These are phyloP conservation scores for Sardina pilchardus DNA, from an alignment of 2,113 vertebrate genomes.

Conservation along the genomic window DNA sequence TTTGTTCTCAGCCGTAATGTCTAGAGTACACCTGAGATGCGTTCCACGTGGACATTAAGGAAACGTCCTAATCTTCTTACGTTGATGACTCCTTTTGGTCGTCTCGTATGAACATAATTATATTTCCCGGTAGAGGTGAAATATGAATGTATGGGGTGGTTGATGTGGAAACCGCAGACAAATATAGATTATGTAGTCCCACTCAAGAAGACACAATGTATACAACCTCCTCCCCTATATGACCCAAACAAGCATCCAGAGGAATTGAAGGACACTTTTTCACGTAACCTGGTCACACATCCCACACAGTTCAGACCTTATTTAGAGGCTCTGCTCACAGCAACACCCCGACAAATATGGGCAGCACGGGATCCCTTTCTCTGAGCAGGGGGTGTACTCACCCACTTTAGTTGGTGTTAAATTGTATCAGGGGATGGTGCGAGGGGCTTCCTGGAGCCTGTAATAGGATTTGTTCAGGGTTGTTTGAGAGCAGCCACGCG, in stretches of 20 bases:
- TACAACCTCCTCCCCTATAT: background rate
- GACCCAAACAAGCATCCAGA: background rate
- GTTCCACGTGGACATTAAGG: background rate
- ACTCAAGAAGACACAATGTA: background rate
- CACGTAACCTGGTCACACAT: background rate
- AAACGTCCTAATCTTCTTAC: background rate
- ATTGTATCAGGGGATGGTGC: background rate
- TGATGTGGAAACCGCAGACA: background rate
- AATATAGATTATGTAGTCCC: background rate
- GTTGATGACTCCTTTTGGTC: background rate
- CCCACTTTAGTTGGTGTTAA: background rate
- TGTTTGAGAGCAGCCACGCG: background rate
- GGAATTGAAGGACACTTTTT: background rate
- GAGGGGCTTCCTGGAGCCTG: background rate
- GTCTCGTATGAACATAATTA: background rate
- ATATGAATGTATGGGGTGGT: background rate
- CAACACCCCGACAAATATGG: background rate
- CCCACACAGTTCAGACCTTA: background rate
- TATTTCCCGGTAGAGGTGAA: background rate
- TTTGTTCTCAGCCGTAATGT: background rate
- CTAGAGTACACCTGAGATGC: background rate
- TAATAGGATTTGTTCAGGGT: conserved; percentile 6
- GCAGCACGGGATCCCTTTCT: background rate
- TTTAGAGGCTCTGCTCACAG: background rate
- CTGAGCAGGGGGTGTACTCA: background rate